Conservation (phyloP, 2,113 vertebrate genomes). For the Odocoileus virginianus region DNA sequence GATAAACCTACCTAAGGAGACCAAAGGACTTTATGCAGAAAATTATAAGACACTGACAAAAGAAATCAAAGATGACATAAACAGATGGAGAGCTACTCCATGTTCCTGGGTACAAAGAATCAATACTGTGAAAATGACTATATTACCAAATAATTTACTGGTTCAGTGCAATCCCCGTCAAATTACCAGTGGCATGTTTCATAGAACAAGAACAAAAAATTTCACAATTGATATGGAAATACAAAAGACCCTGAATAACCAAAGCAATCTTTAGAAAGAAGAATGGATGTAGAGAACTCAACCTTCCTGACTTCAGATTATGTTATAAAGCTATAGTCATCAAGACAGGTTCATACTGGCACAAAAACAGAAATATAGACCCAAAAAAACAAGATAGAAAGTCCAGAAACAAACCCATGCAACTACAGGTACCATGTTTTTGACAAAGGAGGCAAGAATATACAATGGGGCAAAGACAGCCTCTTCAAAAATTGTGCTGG, state of each 20-base stretch:
- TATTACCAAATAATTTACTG: background rate
- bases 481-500: background rate
- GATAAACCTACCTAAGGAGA: background rate
- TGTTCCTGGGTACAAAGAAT: background rate
- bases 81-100: background rate
- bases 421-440: background rate
- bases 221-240: background rate
- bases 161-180: background rate
- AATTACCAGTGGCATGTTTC: background rate
- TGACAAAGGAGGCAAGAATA: background rate
- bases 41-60: background rate
- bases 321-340: background rate
- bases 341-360: background rate
- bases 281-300: background rate
- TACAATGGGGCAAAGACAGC: background rate
- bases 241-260: background rate
- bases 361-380: background rate
- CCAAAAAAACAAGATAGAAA: background rate
- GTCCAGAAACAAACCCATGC: background rate
- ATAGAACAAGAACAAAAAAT: background rate
- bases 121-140: background rate
- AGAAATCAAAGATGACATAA: background rate
- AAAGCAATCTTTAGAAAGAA: background rate
- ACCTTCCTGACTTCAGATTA: background rate
- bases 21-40: background rate